These are phyloP conservation scores for Enteromius treurensis DNA, from an alignment of 2,797 vertebrate genomes.

Conservation along the genomic window DNA sequence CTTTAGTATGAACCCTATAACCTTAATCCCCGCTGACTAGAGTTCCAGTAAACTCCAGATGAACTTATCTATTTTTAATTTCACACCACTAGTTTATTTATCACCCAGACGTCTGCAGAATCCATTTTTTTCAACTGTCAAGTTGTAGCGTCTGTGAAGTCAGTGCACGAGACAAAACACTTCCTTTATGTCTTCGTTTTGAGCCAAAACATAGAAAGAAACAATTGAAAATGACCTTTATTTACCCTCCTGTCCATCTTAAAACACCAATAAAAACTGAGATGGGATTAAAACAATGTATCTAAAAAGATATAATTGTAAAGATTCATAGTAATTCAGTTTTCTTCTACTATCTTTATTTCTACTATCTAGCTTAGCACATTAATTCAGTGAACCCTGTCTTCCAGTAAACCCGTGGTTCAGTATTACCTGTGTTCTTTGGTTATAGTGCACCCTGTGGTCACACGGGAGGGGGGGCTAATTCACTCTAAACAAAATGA, in stretches of 20 bases:
- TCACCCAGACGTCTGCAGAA: conserved; percentile 46
- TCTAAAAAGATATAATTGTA: background rate
- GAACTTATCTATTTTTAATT: conserved; percentile 58
- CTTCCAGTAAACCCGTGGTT: conserved; percentile 12
- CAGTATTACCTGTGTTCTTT: conserved; percentile 39
- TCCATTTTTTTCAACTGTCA: background rate
- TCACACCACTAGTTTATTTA: conserved; percentile 52
- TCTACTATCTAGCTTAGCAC: background rate
- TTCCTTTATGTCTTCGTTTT: conserved; percentile 14
- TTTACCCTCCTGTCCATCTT: conserved; percentile 38
- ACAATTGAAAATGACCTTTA: conserved; percentile 14
- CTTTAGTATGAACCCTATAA: background rate
- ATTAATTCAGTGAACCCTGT: conserved; percentile 32
- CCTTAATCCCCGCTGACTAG: conserved; percentile 19
- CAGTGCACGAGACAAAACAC: background rate
- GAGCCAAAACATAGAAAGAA: background rate
- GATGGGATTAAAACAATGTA: background rate
- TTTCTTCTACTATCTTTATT: background rate
- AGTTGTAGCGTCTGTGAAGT: background rate
- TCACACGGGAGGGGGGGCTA: conserved; percentile 21
- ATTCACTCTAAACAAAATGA: conserved; percentile 38
- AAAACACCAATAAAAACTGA: conserved; percentile 34
- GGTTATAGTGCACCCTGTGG: conserved; percentile 18
- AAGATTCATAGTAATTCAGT: background rate
- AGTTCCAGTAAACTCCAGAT: conserved; percentile 45